phyloP scores from a whole-genome alignment of 2,797 vertebrate species.

The Lutjanus campechanus region DNA sequence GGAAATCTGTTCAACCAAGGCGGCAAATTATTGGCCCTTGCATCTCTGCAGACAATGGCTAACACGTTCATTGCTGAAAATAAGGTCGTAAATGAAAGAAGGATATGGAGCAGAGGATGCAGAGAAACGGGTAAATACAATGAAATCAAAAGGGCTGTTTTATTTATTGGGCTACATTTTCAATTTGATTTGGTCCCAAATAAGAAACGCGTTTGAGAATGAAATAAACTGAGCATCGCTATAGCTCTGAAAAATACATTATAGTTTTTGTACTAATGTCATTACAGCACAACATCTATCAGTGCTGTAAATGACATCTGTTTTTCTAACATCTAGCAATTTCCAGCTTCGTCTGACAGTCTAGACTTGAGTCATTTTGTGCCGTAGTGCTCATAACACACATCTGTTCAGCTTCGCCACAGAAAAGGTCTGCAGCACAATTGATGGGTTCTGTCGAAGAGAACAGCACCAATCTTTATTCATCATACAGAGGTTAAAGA shows the following conservation, averaged over 20 bases:
- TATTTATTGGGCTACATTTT: constrained; percentile 16
- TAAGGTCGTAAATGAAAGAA: constrained; percentile 43
- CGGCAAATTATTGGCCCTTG: constrained; percentile 41
- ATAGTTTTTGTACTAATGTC: accelerated
- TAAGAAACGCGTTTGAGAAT: constrained; percentile 8
- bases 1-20: constrained; percentile 47
- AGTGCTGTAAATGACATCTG: not conserved
- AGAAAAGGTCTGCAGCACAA: constrained; percentile 6
- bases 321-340: not conserved
- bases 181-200: constrained; percentile 12
- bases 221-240: not conserved
- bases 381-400: not conserved
- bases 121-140: constrained; percentile 13
- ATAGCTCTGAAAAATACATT: not conserved
- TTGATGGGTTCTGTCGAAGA: not conserved
- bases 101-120: constrained; percentile 1
- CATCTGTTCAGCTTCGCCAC: not conserved
- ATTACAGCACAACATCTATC: not conserved
- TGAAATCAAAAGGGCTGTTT: constrained; percentile 14
- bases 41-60: constrained; percentile 26
- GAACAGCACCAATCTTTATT: constrained; percentile 10
- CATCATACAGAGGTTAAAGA: constrained; percentile 21
- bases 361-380: constrained; percentile 1
- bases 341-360: not conserved
- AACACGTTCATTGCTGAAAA: constrained; percentile 33